These are phyloP conservation scores for Sardinella longiceps DNA, from an alignment of 2,797 vertebrate genomes.

Conservation along the genomic window DNA sequence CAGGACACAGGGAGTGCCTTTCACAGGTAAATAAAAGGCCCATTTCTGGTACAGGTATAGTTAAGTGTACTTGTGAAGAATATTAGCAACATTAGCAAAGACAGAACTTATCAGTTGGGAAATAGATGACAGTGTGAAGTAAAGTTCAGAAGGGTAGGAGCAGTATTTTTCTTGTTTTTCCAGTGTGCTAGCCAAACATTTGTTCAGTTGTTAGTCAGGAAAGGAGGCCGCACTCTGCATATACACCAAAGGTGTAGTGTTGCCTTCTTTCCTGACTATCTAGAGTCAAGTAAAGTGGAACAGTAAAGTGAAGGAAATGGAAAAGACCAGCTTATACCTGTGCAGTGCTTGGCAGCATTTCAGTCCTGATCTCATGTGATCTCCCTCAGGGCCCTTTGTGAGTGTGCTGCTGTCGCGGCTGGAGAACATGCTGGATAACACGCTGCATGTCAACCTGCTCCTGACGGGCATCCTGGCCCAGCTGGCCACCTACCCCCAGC, in stretches of 20 bases:
- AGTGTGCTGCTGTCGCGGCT: constrained; percentile 94
- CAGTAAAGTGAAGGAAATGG: neutral
- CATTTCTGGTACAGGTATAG: neutral
- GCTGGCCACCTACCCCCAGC: constrained; percentile 92
- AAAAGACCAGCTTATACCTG: neutral
- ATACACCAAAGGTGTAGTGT: no score
- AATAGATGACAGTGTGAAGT: no score
- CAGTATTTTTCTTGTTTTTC: no score
- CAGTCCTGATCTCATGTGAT: neutral
- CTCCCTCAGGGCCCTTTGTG: constrained; percentile 87
- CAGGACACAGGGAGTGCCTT: constrained; percentile 78
- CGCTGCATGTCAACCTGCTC: constrained; percentile 91
- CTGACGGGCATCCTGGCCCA: constrained; percentile 95
- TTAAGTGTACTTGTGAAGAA: neutral
- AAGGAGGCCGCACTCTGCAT: no score
- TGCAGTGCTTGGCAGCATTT: neutral
- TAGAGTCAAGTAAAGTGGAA: no score
- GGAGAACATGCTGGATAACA: constrained; percentile 97
- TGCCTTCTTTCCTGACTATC: no score
- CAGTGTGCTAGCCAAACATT: no score
- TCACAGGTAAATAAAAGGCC: constrained; percentile 83
- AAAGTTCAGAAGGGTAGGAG: no score
- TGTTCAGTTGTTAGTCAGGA: no score
- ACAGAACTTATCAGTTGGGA: no score
- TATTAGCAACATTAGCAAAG: neutral